Percentiles rank a stretch among this genome's conserved stretches.
Conservation (phyloP, 2,797 vertebrate species). For the Centroberyx gerrardi region DNA sequence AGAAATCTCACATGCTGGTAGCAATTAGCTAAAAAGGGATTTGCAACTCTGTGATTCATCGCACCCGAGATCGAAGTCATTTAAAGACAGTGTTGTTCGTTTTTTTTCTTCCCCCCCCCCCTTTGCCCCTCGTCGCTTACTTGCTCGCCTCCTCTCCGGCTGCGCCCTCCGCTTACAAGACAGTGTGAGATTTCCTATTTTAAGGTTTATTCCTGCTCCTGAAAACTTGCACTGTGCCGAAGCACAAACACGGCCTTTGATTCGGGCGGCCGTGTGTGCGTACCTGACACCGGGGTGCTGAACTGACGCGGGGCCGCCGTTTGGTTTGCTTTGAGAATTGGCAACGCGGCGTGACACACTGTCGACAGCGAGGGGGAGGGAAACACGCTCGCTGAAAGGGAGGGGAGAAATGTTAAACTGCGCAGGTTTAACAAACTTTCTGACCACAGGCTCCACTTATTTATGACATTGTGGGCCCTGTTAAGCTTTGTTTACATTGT, state of each 20-base stretch:
- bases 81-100: conserved; percentile 88
- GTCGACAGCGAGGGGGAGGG: conserved; percentile 60
- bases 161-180: conserved; percentile 85
- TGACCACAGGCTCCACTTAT: conserved; percentile 50
- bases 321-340: conserved; percentile 74
- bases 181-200: conserved; percentile 89
- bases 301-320: conserved; percentile 68
- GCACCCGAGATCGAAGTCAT: conserved; percentile 94
- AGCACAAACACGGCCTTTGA: conserved; percentile 84
- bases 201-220: conserved; percentile 83
- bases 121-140: conserved; percentile 64
- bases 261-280: conserved; percentile 79
- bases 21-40: conserved; percentile 99
- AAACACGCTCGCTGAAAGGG: conserved; percentile 61
- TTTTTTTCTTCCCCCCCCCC: conserved; percentile 21
- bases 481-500: conserved; percentile 65
- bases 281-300: conserved; percentile 79
- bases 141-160: conserved; percentile 79
- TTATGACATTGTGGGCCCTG: conserved; percentile 56
- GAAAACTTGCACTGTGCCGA: conserved; percentile 79
- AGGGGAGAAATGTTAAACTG: conserved; percentile 51
- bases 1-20: conserved; percentile 95
- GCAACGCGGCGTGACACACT: conserved; percentile 64
- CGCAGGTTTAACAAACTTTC: conserved; percentile 76
- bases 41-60: conserved; percentile 97